Percentiles rank a stretch among this genome's conserved stretches.
phyloP scores from a whole-genome alignment of 2,113 vertebrate species.

The Poeciliopsis turrubarensis region DNA sequence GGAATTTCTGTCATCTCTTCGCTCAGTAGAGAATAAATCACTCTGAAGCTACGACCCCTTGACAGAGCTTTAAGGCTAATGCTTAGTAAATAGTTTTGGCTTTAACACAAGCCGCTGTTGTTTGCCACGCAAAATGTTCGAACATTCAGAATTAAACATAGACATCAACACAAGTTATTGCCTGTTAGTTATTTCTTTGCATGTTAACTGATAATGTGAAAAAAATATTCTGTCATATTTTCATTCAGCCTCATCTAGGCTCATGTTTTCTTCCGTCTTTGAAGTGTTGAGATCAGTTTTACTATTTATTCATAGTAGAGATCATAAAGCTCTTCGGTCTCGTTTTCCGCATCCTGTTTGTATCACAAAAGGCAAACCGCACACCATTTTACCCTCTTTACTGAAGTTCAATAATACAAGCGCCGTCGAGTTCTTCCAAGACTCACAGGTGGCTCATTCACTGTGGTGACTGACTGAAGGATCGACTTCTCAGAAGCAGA shows the following conservation, averaged over 20 bases:
- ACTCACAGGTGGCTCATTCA: slow-evolving; percentile 62
- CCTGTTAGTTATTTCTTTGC: too few relatives aligned
- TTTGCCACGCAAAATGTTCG: too few relatives aligned
- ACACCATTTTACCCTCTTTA: slow-evolving; percentile 28
- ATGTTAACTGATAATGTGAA: too few relatives aligned
- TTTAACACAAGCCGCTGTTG: too few relatives aligned
- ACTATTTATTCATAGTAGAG: slow-evolving; percentile 6
- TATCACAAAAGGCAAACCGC: slow-evolving; percentile 14
- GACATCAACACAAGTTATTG: too few relatives aligned
- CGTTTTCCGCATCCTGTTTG: slow-evolving; percentile 2
- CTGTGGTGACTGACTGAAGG: slow-evolving; percentile 23
- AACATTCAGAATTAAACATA: too few relatives aligned
- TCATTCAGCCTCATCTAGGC: background rate
- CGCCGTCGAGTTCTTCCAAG: slow-evolving; percentile 31
- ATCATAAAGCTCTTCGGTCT: background rate
- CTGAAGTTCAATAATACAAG: slow-evolving; percentile 4
- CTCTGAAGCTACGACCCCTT: too few relatives aligned
- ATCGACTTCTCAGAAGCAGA: slow-evolving; percentile 26
- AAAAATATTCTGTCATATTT: background rate
- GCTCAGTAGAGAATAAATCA: too few relatives aligned
- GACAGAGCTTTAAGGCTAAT: too few relatives aligned
- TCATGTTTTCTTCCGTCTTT: background rate
- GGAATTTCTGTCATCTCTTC: too few relatives aligned
- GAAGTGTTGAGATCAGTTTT: background rate
- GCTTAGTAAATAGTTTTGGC: too few relatives aligned